These are phyloP conservation scores for Myotis findleyi DNA, from an alignment of 2,797 vertebrate genomes.

Conservation along the genomic window DNA sequence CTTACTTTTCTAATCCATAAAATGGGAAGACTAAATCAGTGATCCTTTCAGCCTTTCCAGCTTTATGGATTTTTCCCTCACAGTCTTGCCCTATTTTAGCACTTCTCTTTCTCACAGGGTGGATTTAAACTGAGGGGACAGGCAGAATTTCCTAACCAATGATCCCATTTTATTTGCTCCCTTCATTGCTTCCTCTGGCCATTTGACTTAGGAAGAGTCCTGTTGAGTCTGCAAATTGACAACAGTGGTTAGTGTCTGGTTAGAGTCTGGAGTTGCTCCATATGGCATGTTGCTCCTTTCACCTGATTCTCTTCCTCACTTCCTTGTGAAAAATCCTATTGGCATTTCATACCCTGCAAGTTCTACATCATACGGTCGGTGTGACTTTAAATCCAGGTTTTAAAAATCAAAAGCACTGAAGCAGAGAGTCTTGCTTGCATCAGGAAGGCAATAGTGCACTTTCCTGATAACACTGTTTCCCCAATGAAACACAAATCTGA, in stretches of 20 bases:
- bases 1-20: neutral
- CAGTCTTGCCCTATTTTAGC: neutral
- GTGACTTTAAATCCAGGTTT: constrained; percentile 63
- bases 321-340: neutral
- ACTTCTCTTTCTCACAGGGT: neutral
- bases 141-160: constrained; percentile 10
- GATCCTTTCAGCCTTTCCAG: neutral
- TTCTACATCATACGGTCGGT: neutral
- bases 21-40: neutral
- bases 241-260: rapidly evolving
- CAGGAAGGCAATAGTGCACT: constrained; percentile 71
- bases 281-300: rapidly evolving
- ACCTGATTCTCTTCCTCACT: neutral
- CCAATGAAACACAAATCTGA: constrained; percentile 81
- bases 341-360: neutral
- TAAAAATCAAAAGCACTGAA: constrained; percentile 71
- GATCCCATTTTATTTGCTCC: constrained; percentile 21
- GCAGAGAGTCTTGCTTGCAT: constrained; percentile 73
- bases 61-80: neutral
- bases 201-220: neutral
- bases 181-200: neutral
- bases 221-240: neutral
- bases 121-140: neutral
- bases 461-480: constrained; percentile 76
- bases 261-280: neutral